These are phyloP conservation scores for Stomorhina lunata DNA, from an alignment of 2,888 invertebrate genomes.

Conservation along the genomic window DNA sequence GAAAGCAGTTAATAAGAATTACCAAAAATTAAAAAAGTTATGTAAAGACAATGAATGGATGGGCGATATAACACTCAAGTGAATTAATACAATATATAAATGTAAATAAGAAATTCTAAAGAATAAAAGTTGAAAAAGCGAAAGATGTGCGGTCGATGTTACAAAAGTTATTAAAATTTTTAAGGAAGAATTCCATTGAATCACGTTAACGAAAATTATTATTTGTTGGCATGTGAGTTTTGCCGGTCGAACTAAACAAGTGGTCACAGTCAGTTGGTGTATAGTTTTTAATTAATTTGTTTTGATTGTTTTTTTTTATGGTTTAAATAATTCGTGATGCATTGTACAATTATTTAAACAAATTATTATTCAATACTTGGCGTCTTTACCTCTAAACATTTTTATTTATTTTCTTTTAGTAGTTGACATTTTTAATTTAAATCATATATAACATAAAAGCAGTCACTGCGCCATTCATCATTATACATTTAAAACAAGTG, in stretches of 20 bases:
- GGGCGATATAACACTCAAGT: background rate
- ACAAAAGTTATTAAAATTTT: background rate
- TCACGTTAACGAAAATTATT: background rate
- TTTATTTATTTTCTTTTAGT: slow-evolving; percentile 7
- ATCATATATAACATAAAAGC: slow-evolving; percentile 15
- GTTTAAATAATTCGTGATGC: slow-evolving; percentile 26
- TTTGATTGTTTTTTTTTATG: background rate
- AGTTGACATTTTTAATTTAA: slow-evolving; percentile 4
- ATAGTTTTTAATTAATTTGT: background rate
- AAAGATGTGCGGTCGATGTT: background rate
- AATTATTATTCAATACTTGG: slow-evolving; percentile 62
- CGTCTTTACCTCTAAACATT: slow-evolving; percentile 23
- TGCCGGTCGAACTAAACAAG: background rate
- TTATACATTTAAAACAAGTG: slow-evolving; percentile 44
- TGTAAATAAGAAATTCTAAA: slow-evolving; percentile 14
- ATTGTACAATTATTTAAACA: slow-evolving; percentile 10
- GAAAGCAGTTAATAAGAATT: background rate
- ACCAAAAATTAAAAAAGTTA: slow-evolving; percentile 33
- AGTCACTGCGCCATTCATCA: slow-evolving; percentile 41
- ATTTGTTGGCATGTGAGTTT: slow-evolving; percentile 14
- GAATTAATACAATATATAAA: background rate
- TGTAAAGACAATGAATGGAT: slow-evolving; percentile 50
- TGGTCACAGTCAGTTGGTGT: background rate
- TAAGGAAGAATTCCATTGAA: slow-evolving; percentile 12
- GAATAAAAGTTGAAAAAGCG: background rate